phyloP scores from a whole-genome alignment of 2,888 invertebrate genomes.

The Folsomia manolachei region DNA sequence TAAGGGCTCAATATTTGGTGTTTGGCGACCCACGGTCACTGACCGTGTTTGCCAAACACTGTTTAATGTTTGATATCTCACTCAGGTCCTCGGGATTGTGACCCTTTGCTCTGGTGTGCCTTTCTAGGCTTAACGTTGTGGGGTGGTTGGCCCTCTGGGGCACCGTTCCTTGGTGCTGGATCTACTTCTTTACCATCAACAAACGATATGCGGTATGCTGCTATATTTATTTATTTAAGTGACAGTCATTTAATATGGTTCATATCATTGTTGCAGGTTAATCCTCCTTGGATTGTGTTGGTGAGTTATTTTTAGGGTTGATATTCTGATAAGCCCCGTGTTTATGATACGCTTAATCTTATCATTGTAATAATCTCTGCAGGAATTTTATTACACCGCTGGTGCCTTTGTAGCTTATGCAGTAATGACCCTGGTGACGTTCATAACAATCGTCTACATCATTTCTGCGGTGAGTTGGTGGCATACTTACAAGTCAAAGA shows the following conservation, averaged over 20 bases:
- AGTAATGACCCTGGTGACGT: constrained; percentile 25
- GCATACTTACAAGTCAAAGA: neutral
- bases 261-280: too few species aligned
- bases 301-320: constrained; percentile 13
- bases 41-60: too few species aligned
- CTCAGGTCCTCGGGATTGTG: constrained; percentile 22
- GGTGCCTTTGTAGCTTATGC: constrained; percentile 26
- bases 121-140: constrained; percentile 22
- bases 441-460: constrained; percentile 15
- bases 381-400: constrained; percentile 36
- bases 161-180: constrained; percentile 30
- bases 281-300: constrained; percentile 24
- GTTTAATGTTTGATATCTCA: too few species aligned
- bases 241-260: too few species aligned
- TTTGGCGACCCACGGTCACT: too few species aligned
- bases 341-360: neutral
- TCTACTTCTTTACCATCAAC: constrained; percentile 30
- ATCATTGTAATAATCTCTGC: constrained; percentile 1
- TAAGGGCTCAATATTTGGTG: too few species aligned
- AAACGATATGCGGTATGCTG: constrained; percentile 25
- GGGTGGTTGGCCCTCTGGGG: constrained; percentile 25
- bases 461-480: constrained; percentile 19
- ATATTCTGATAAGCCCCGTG: neutral
- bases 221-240: too few species aligned
- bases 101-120: constrained; percentile 16